Base-by-base conservation (phyloP, 2,888 invertebrate species). In the Acronicta leporina region DNA sequence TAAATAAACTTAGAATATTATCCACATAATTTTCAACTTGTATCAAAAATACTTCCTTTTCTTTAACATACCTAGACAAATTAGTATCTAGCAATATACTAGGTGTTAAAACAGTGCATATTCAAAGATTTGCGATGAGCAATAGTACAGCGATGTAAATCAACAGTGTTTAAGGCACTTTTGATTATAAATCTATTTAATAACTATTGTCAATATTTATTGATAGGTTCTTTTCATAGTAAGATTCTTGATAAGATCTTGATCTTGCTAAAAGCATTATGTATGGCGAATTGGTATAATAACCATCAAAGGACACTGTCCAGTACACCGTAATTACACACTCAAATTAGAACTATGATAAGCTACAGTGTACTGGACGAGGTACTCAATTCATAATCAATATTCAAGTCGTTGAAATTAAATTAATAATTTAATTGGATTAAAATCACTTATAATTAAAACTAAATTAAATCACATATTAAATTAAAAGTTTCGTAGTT, bases 381-480 rank as follows among this genome's bases (percentile, higher is more conserved):
- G 38, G 38, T 38, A 5, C 38, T 38, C n/a, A n/a, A n/a, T n/a
- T 63, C 50, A 68, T 43, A 63, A 62, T 63, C 55, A 73, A 46
- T n/a, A n/a, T 63, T 51, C 56, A 56, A 43, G 41, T 52, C 50
- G 44, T 64, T 63, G 50, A 63, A 25, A 72, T 58, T 49, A 63
- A 71, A 73, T 70, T 67, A 73, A 72, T 75, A 72, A 77, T 75
- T 74, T 76, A 74, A 80, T 68, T 48, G 42, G 38, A 72, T 69
- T 67, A 68, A 76, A 73, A 73, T 79, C 80, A 73, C 64, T 67
- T 70, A 75, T 72, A 64, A 72, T 65, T 66, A 79, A 14, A 69
- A 75, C 75, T 80, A 68, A 77, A 65, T 77, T 77, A 77, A 81
- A 82, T 81, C 77, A 79, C 80, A 80, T n/a, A n/a, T 78, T 78